Conservation (phyloP, 2,113 vertebrate species). For the Platanista minor region DNA sequence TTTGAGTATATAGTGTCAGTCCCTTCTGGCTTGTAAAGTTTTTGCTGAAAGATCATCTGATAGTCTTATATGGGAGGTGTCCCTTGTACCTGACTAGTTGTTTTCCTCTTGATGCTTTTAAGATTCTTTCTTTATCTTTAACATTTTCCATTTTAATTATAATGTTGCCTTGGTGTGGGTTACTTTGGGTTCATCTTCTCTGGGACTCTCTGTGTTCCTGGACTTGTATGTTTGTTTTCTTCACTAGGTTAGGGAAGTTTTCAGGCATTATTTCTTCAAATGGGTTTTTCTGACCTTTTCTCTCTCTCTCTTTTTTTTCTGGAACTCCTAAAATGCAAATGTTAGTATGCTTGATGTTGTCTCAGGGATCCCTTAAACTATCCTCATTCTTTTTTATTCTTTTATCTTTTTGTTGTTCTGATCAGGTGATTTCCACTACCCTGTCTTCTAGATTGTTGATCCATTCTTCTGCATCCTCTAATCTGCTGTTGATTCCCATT, state of each 20-base stretch:
- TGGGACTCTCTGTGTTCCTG: not conserved
- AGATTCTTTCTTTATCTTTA: not conserved
- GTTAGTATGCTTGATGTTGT: not conserved
- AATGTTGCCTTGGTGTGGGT: not conserved
- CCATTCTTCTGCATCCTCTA: not conserved
- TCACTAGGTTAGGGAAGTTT: not conserved
- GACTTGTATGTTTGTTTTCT: not conserved
- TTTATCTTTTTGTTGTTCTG: not conserved
- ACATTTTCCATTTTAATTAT: not conserved
- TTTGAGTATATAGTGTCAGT: not conserved
- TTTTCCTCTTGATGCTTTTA: not conserved
- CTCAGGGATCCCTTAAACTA: not conserved
- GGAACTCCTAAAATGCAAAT: not conserved
- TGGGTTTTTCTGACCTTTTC: not conserved
- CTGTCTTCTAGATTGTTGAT: not conserved
- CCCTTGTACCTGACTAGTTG: not conserved
- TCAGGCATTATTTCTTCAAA: not conserved
- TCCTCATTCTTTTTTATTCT: not conserved
- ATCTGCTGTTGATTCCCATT: not conserved
- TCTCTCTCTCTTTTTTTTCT: not conserved
- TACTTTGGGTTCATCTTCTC: not conserved
- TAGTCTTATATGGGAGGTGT: not conserved
- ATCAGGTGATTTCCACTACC: not conserved
- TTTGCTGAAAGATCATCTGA: not conserved
- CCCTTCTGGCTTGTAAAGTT: not conserved